Base-by-base conservation (phyloP, 2,797 vertebrate species). In the Nothura maculosa region DNA sequence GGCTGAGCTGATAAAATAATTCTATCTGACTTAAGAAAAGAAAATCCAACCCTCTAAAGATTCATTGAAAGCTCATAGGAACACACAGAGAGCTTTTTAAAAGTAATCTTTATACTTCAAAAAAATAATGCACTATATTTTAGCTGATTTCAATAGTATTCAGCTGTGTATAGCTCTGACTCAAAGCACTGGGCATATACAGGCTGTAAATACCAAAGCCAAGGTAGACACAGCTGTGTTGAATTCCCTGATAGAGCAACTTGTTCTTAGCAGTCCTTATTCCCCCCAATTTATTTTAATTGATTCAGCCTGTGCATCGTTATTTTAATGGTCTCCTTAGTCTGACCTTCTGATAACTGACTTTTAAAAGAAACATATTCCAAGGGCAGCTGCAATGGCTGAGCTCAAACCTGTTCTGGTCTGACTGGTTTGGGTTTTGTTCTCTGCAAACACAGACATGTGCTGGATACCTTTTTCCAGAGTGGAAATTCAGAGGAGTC, bases 321-420 rank as follows among this genome's bases (percentile, higher is more conserved):
- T 92, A 93, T 91, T 96, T 94, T 96, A 97, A 97, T 94, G 64
- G 88, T 84, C 90, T 96, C 91, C 80, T 97, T 96, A 96, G 93
- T 96, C 87, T 94, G 82, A 85, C 72, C 60, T 92, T 96, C 57
- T 83, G 79, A 76, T 96, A 89, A 93, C 76, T 1, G 14, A 80
- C 86, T 93, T 96, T 94, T 95, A 94, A 97, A 89, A 93, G 90
- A 90, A 95, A 86, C 52, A 66, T 97, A 93, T 96, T 96, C 96
- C 85, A 78, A 80, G 95, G 78, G 62, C 34, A 82, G 21, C 40
- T 91, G 96, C 94, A 91, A 62, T 82, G 93, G 95, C 89, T 81
- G 87, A 92, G 93, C 93, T 95, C 94, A 93, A 85, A 95, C 54
- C 38, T 62, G 7, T 81, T 83, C 50, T 27, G 15, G 55, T 50